Conservation (phyloP, 2,113 vertebrate species). For the Lipotes vexillifer region DNA sequence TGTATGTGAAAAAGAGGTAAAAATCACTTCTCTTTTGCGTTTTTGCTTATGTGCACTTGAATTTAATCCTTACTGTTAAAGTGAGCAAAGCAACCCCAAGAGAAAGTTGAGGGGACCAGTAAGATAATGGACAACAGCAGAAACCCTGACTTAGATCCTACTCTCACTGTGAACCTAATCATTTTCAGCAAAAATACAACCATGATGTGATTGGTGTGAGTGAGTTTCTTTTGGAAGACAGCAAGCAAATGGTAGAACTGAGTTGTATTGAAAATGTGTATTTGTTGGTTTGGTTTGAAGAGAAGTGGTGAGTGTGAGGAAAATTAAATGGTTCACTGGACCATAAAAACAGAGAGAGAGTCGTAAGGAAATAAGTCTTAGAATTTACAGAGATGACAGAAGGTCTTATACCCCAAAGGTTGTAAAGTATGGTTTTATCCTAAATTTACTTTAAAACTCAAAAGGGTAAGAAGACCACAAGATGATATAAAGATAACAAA, state of each 20-base stretch:
- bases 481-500: not conserved
- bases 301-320: not conserved
- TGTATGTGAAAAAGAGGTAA: not conserved
- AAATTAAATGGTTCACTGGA: not conserved
- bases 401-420: not conserved
- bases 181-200: not conserved
- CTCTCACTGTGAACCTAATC: not conserved
- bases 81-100: not conserved
- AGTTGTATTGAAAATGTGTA: not conserved
- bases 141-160: not conserved
- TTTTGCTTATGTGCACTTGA: not conserved
- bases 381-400: not conserved
- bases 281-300: not conserved
- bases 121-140: not conserved
- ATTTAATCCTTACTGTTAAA: not conserved
- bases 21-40: not conserved
- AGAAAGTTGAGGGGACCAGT: not conserved
- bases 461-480: not conserved
- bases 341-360: not conserved
- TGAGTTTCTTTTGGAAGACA: not conserved
- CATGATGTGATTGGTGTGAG: not conserved
- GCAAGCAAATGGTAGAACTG: not conserved
- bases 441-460: not conserved
- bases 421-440: not conserved
- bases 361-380: not conserved